Percentiles rank a stretch among this genome's conserved stretches.
Conservation (phyloP, 30 jellyfish, hydroid and myxozoan species). For the Rhopilema esculentum region DNA sequence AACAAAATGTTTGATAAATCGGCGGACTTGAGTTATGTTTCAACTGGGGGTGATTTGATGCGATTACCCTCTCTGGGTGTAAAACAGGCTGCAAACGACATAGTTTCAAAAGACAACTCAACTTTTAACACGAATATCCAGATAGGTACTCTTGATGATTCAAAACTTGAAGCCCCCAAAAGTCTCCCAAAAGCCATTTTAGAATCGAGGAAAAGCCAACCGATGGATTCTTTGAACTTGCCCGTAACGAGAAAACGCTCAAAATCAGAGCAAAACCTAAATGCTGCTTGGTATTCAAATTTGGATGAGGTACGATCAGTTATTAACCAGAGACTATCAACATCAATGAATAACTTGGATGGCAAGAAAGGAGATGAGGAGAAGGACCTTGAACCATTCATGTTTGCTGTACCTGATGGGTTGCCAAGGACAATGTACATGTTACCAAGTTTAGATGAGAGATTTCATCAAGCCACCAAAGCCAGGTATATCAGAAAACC, state of each 20-base stretch:
- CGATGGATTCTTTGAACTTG: background rate
- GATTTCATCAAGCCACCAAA: slow-evolving; percentile 63
- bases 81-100: background rate
- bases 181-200: background rate
- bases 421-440: slow-evolving; percentile 78
- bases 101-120: background rate
- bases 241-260: slow-evolving; percentile 49
- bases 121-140: background rate
- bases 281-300: slow-evolving; percentile 63
- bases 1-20: background rate
- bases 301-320: slow-evolving; percentile 58
- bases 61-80: background rate
- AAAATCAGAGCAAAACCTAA: slow-evolving; percentile 42
- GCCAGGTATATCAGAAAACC: slow-evolving; percentile 83
- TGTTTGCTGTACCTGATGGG: slow-evolving; percentile 84
- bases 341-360: slow-evolving; percentile 48
- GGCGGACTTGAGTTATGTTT: background rate
- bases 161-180: background rate
- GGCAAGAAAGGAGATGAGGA: slow-evolving; percentile 8
- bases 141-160: background rate
- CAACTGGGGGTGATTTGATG: background rate
- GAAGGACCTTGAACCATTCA: slow-evolving; percentile 48
- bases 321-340: slow-evolving; percentile 63
- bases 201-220: background rate
- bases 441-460: slow-evolving; percentile 66